Percentiles rank a stretch among this genome's conserved stretches.
These are phyloP conservation scores for Pogonomyrmex californicus DNA, from an alignment of 1,140 invertebrate genomes.

Conservation along the genomic window DNA sequence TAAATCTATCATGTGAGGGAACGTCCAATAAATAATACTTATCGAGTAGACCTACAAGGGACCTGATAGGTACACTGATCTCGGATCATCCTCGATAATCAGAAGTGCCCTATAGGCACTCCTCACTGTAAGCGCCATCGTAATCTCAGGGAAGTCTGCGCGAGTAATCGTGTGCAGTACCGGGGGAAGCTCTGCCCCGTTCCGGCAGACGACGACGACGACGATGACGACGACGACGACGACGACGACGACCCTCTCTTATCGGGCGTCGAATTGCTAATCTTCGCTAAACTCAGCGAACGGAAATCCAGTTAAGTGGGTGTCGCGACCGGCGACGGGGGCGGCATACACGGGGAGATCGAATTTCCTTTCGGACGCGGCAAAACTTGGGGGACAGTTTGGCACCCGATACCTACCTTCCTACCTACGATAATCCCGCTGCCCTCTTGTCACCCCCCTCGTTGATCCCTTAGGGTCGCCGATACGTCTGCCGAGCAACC, in stretches of 20 bases:
- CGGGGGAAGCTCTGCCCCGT: constrained; percentile 17
- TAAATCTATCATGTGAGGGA: not conserved
- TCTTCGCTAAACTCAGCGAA: constrained; percentile 74
- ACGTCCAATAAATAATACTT: constrained; percentile 8
- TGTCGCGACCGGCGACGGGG: constrained; percentile 71
- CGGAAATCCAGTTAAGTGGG: constrained; percentile 77
- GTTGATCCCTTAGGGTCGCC: not conserved
- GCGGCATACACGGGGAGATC: constrained; percentile 60
- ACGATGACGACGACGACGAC: constrained; percentile 1
- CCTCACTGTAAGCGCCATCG: not conserved
- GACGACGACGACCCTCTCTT: constrained; percentile 59
- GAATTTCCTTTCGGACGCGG: constrained; percentile 71
- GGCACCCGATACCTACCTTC: constrained; percentile 61
- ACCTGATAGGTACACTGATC: constrained; percentile 23
- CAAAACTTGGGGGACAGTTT: constrained; percentile 71
- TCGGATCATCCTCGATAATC: constrained; percentile 36
- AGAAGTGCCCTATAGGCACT: not conserved
- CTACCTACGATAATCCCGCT: constrained; percentile 41
- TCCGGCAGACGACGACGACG: constrained; percentile 18
- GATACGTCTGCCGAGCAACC: constrained; percentile 4
- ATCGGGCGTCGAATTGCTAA: constrained; percentile 75
- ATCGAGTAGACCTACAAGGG: constrained; percentile 11
- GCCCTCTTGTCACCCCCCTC: not conserved
- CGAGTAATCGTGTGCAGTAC: constrained; percentile 51
- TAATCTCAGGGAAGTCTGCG: constrained; percentile 59